phyloP scores from a whole-genome alignment of 1,140 invertebrate genomes.

The Musca domestica region DNA sequence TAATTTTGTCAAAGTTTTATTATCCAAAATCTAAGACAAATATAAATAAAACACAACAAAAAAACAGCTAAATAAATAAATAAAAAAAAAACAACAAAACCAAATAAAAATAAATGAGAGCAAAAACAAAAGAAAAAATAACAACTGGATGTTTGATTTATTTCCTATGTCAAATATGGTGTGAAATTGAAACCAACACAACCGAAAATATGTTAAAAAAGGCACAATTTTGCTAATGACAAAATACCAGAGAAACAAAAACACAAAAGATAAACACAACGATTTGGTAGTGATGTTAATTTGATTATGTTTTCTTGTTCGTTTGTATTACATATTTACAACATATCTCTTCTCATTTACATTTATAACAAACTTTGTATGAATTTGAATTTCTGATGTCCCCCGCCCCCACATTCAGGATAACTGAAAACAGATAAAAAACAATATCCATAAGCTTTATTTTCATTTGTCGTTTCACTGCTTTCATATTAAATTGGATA shows the following conservation, averaged over 20 bases:
- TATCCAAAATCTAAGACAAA: too few relatives aligned
- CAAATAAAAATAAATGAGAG: too few relatives aligned
- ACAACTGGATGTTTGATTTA: too few relatives aligned
- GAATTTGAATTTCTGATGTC: constrained; percentile 25
- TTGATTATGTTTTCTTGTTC: constrained; percentile 45
- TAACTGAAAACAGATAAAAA: neutral
- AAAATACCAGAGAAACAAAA: too few relatives aligned
- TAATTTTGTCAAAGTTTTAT: constrained; percentile 36
- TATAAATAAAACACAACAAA: too few relatives aligned
- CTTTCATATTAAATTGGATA: neutral
- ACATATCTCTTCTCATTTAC: neutral
- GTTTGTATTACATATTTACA: neutral
- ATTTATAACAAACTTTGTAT: neutral
- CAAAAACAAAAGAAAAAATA: too few relatives aligned
- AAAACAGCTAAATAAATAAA: too few relatives aligned
- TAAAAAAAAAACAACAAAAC: too few relatives aligned
- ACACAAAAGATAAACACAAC: constrained; percentile 26
- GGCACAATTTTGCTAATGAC: too few relatives aligned
- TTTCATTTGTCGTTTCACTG: neutral
- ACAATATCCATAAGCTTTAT: neutral
- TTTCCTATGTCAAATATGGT: too few relatives aligned
- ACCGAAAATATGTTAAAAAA: too few relatives aligned
- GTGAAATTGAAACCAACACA: too few relatives aligned
- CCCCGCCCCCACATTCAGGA: neutral
- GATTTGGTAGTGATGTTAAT: constrained; percentile 53